Evolutionary conservation across 92 coral and sea anemone genomes (phyloP), one percentile per base, ranked within the genome.

Genomic region (Isaurus tuberculatus): DNA sequence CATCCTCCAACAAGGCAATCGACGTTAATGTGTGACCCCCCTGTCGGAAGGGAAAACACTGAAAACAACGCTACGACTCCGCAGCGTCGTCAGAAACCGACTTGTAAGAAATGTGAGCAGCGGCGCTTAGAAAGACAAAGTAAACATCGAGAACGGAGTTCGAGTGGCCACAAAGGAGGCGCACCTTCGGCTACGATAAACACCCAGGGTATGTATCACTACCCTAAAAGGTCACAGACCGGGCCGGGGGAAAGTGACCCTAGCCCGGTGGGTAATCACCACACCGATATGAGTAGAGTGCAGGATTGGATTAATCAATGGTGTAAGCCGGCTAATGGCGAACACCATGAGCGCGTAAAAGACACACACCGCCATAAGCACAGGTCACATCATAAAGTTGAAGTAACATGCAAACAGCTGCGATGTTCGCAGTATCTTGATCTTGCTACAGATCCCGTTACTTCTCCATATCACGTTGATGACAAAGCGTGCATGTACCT

Each of bases 221-320:
- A 90, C 81, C 98, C 98, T 15, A 89, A 90, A 69, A 88, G 99
- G 46, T 87, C 87, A 92, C 96, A 94, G 81, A 97, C 99, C 43
- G 98, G 96, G 15, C 99, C 99, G 1, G 99, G 99, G 19, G 99
- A 95, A 53, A 92, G 99, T 68, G 73, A 85, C 53, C 91, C 98
- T 13, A 23, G 34, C 0, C 86, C 91, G 46, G 85, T 83, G 33
- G 80, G 90, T 22, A 81, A 79, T 28, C 81, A 75, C 34, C 81
- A 87, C 25, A 63, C 61, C 19, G 94, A 93, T 26, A 80, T 93
- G 91, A 84, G 73, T 73, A 72, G 90, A 64, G 98, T 93, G 6
- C 88, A 86, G 74, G 93, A 89, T 10, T 93, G 95, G 98, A 82
- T 91, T 17, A 86, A 86, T 44, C 92, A 91, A 53, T 79, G 94